Percentiles rank a stretch among this genome's conserved stretches.
Evolutionary conservation across 2,113 vertebrate species (phyloP).

Genomic region (Oncorhynchus keta): DNA sequence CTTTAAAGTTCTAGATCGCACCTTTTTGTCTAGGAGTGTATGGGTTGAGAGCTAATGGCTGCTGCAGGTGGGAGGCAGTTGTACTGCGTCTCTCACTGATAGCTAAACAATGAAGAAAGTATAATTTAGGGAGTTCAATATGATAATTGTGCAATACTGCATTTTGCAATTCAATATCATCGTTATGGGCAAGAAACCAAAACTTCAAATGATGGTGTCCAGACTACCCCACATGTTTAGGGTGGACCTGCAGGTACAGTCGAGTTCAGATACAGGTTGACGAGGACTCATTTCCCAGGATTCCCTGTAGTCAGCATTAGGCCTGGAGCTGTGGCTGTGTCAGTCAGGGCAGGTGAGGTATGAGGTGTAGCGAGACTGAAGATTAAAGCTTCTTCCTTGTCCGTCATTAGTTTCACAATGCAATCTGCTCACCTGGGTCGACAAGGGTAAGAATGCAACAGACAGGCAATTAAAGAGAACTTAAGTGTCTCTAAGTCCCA

Average conservation of each 20-base stretch:
- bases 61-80: conserved; percentile 23
- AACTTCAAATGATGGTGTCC: too few relatives aligned
- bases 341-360: conserved; percentile 32
- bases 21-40: too few relatives aligned
- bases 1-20: too few relatives aligned
- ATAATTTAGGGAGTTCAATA: neutral
- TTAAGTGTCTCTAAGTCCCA: conserved; percentile 16
- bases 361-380: conserved; percentile 18
- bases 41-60: conserved; percentile 22
- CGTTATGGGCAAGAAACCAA: too few relatives aligned
- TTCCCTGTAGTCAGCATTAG: conserved; percentile 41
- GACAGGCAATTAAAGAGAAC: conserved; percentile 41
- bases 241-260: too few relatives aligned
- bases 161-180: too few relatives aligned
- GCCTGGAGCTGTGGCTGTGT: conserved; percentile 10
- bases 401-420: conserved; percentile 32
- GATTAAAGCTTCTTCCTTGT: conserved; percentile 38
- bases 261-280: conserved; percentile 48
- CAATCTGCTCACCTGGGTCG: conserved; percentile 18
- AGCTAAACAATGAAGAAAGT: too few relatives aligned
- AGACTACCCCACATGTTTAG: too few relatives aligned
- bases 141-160: neutral
- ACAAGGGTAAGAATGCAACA: conserved; percentile 30
- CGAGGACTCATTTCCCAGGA: conserved; percentile 28
- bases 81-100: too few relatives aligned